Evolutionary conservation across 2,888 invertebrate species (phyloP).

Genomic region (Gymnoscelis rufifasciata): DNA sequence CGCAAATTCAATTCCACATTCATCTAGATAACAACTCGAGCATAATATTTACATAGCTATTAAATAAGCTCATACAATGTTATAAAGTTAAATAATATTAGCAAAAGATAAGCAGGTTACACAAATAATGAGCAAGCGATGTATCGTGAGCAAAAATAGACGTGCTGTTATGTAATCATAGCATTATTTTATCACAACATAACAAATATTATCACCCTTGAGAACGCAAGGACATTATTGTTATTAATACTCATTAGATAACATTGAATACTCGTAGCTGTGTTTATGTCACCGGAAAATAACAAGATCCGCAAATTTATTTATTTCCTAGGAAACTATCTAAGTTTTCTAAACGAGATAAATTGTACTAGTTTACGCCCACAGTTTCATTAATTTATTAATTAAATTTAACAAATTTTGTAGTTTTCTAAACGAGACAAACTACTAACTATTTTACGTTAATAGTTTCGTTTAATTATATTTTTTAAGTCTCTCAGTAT

Average conservation of each 20-base stretch:
- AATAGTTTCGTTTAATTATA: no score
- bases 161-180: conserved; percentile 12
- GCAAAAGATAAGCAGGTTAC: conserved; percentile 13
- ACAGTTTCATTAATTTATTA: no score
- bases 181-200: conserved; percentile 18
- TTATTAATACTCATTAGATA: conserved; percentile 32
- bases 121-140: conserved; percentile 7
- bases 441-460: no score
- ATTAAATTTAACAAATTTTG: no score
- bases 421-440: no score
- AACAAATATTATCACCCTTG: conserved; percentile 37
- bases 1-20: background rate
- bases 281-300: no score
- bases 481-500: no score
- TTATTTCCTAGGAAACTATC: no score
- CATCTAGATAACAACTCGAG: background rate
- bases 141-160: conserved; percentile 13
- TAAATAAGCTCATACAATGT: background rate
- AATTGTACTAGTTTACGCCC: no score
- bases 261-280: no score
- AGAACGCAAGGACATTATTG: conserved; percentile 41
- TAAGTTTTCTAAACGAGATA: no score
- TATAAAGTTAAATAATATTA: conserved; percentile 7
- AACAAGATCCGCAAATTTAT: no score
- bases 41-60: background rate